Conservation (phyloP, 2,797 vertebrate species). For the Acanthurus lineatus region DNA sequence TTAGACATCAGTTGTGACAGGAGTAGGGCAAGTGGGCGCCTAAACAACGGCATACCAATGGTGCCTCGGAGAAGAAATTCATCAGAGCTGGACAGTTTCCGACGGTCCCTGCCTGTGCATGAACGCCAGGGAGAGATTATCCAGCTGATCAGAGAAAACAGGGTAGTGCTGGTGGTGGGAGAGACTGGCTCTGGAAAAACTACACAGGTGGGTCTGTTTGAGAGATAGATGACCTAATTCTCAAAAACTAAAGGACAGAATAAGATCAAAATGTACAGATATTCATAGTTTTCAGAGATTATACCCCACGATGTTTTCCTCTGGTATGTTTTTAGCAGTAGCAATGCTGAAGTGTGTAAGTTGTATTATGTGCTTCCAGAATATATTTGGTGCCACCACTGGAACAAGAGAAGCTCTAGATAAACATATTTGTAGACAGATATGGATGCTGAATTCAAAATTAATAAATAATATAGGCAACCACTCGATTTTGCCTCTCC, state of each 20-base stretch:
- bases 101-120: slow-evolving; percentile 89
- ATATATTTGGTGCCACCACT: too few species aligned
- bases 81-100: slow-evolving; percentile 91
- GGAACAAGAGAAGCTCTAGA: background rate
- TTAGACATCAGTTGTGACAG: slow-evolving; percentile 87
- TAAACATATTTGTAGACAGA: background rate
- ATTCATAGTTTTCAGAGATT: background rate
- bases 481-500: too few species aligned
- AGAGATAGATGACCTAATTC: too few species aligned
- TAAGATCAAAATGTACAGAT: background rate
- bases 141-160: slow-evolving; percentile 90
- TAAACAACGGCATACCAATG: slow-evolving; percentile 91
- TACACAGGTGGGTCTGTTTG: slow-evolving; percentile 83
- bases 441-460: background rate
- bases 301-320: background rate
- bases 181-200: slow-evolving; percentile 98
- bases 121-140: slow-evolving; percentile 92
- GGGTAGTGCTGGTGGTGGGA: slow-evolving; percentile 92
- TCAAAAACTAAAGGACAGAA: background rate
- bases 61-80: slow-evolving; percentile 88
- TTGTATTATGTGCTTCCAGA: background rate
- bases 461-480: too few species aligned
- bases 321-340: background rate
- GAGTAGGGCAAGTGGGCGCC: slow-evolving; percentile 87
- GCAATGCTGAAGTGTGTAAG: background rate